Percentiles rank a stretch among this genome's conserved stretches.
Conservation (phyloP, 1,140 invertebrate species). For the Oryzaephilus surinamensis region DNA sequence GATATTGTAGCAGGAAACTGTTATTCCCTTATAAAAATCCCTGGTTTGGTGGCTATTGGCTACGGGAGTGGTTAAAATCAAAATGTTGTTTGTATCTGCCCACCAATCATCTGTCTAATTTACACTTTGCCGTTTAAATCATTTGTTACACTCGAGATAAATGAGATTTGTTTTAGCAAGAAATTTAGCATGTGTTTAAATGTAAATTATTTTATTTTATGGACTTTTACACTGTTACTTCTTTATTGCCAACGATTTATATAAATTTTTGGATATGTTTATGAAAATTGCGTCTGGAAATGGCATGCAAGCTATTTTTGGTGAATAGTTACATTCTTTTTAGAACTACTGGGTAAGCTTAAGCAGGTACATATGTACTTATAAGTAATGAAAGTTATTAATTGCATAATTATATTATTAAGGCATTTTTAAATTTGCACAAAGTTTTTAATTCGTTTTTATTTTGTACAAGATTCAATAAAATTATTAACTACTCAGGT, state of each 20-base stretch:
- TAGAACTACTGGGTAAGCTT: too few species aligned
- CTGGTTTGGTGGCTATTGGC: constrained; percentile 19
- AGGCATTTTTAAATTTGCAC: too few species aligned
- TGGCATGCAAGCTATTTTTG: too few species aligned
- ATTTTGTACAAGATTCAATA: too few species aligned
- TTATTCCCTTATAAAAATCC: constrained; percentile 20
- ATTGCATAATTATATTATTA: too few species aligned
- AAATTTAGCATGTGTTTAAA: constrained; percentile 36
- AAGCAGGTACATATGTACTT: too few species aligned
- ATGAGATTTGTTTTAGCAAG: constrained; percentile 33
- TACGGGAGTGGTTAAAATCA: constrained; percentile 11
- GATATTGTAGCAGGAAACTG: constrained; percentile 10
- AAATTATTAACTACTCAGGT: too few species aligned
- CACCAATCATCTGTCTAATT: constrained; percentile 33
- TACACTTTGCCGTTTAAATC: constrained; percentile 25
- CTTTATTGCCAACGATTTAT: constrained; percentile 27
- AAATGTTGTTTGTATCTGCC: constrained; percentile 14
- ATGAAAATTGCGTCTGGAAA: constrained; percentile 12
- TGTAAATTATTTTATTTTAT: constrained; percentile 35
- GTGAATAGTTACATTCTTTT: too few species aligned
- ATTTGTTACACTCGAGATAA: constrained; percentile 32
- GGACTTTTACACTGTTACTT: constrained; percentile 23
- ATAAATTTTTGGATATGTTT: constrained; percentile 30
- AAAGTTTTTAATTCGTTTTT: too few species aligned
- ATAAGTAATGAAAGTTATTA: too few species aligned